Evolutionary conservation across 2,888 invertebrate genomes (phyloP).

Genomic region (Brachyptera putata): DNA sequence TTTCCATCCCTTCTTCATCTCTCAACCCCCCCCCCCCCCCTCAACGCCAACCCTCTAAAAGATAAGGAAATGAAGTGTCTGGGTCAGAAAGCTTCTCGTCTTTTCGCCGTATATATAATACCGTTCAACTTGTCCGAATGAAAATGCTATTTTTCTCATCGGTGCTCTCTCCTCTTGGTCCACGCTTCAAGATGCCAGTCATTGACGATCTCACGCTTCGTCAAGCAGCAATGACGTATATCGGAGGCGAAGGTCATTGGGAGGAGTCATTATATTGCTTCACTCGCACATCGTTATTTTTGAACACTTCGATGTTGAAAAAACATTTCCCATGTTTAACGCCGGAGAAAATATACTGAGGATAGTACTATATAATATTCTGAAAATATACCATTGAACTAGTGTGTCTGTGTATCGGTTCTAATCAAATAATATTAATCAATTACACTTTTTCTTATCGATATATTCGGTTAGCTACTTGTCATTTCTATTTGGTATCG

Average conservation of each 20-base stretch:
- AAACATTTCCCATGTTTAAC: no score
- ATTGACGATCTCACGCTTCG: neutral
- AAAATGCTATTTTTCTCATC: constrained; percentile 23
- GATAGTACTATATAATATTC: no score
- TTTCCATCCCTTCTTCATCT: neutral
- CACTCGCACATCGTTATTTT: no score
- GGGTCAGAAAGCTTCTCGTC: constrained; percentile 15
- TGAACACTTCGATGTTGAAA: no score
- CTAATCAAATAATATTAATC: no score
- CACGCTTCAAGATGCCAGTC: neutral
- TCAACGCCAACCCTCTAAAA: neutral
- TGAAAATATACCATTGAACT: no score
- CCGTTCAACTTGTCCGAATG: constrained; percentile 18
- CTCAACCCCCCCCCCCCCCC: neutral
- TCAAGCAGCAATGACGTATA: neutral
- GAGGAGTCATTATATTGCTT: neutral
- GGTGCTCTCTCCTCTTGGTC: no score
- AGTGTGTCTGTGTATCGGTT: no score
- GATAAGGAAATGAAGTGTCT: constrained; percentile 25
- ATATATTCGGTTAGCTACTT: no score
- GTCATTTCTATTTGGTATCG: no score
- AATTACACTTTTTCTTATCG: no score
- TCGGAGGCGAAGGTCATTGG: neutral
- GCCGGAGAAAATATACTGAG: no score
- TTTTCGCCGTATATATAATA: constrained; percentile 17